phyloP scores from a whole-genome alignment of 1,140 invertebrate genomes.

The Scaptomyza hsui region DNA sequence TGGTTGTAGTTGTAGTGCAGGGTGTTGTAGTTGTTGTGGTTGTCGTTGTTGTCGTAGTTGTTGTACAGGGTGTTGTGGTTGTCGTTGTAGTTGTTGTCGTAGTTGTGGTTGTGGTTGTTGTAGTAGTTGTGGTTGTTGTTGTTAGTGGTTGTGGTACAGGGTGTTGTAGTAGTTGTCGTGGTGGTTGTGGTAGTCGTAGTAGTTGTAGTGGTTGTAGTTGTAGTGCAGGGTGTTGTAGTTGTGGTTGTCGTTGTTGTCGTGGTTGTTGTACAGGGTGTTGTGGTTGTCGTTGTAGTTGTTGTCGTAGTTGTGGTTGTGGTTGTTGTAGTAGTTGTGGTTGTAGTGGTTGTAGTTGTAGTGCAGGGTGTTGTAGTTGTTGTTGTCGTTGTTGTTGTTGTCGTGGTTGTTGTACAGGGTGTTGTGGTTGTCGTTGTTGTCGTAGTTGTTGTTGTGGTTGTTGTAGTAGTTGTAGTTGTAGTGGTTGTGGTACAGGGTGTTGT shows the following conservation, averaged over 20 bases:
- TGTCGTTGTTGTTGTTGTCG: not conserved
- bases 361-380: slow-evolving; percentile 14
- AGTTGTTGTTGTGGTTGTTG: not conserved
- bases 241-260: slow-evolving; percentile 1
- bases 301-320: slow-evolving; percentile 13
- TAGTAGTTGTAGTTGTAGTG: slow-evolving; percentile 19
- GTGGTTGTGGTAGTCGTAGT: not conserved
- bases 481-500: slow-evolving; percentile 4
- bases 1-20: not conserved
- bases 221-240: not conserved
- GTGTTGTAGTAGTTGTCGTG: not conserved
- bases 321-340: slow-evolving; percentile 2
- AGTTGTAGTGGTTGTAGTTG: slow-evolving; percentile 5
- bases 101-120: not conserved
- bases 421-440: slow-evolving; percentile 7
- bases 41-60: slow-evolving; percentile 1
- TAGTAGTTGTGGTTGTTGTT: not conserved
- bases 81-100: slow-evolving; percentile 2
- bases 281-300: slow-evolving; percentile 8
- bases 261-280: slow-evolving; percentile 9
- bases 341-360: not conserved
- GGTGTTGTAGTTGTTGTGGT: not conserved
- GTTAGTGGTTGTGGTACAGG: slow-evolving; percentile 13
- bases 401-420: not conserved
- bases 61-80: not conserved